Evolutionary conservation across 1,140 invertebrate species (phyloP).

Genomic region (Chrysoperla carnea): DNA sequence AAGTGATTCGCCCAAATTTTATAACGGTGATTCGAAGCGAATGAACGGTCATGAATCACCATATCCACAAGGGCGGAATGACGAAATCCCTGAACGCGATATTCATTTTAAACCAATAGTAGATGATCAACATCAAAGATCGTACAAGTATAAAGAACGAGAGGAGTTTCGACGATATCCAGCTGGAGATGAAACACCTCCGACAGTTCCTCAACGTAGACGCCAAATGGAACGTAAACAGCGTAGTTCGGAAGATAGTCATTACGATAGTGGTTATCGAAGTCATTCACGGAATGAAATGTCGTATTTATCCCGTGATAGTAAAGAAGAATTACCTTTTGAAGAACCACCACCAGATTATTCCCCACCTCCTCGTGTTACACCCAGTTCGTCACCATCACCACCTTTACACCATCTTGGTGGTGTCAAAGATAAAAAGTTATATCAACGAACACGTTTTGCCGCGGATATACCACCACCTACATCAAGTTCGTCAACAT

Average conservation of each 20-base stretch:
- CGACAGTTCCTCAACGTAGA: conserved; percentile 38
- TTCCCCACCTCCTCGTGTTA: conserved; percentile 35
- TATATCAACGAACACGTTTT: conserved; percentile 45
- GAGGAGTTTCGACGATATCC: background rate
- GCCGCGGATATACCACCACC: conserved; percentile 32
- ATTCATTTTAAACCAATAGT: too few relatives aligned
- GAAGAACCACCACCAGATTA: conserved; percentile 49
- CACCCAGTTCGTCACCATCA: conserved; percentile 26
- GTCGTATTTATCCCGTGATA: conserved; percentile 25
- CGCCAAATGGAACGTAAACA: conserved; percentile 25
- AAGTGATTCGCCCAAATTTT: too few relatives aligned
- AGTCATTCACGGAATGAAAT: conserved; percentile 29
- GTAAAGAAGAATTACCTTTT: conserved; percentile 23
- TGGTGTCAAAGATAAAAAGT: conserved; percentile 30
- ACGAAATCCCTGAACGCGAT: background rate
- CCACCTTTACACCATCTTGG: conserved; percentile 28
- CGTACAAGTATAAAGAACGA: background rate
- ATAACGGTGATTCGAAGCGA: too few relatives aligned
- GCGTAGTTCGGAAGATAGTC: conserved; percentile 25
- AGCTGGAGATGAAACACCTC: conserved; percentile 15
- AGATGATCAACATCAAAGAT: too few relatives aligned
- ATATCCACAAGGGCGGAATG: conserved; percentile 1
- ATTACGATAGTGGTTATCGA: conserved; percentile 31
- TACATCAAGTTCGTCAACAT: conserved; percentile 24
- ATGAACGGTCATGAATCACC: background rate